Evolutionary conservation across 1,140 invertebrate species (phyloP), one percentile per base, ranked within the genome.

Genomic region (Heliconius hewitsoni): DNA sequence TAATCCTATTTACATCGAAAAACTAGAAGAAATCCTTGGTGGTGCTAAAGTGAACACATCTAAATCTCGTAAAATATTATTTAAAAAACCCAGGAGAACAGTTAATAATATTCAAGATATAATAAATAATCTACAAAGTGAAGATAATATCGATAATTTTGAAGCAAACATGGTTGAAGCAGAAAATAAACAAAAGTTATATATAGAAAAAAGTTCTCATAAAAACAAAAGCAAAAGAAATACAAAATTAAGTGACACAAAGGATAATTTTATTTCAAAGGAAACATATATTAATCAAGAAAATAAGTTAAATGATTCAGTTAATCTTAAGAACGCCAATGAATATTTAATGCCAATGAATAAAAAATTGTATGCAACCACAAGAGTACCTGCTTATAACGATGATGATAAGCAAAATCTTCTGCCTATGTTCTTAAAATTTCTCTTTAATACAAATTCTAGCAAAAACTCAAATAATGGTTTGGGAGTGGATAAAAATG

Each of bases 101-200:
- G 80, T 91, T 2, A 93, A 94, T 82, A 94, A 93, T 76, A 94
- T 94, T 83, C 90, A 85, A 57, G 93, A 94, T 83, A 91, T 94
- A 76, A 94, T 94, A 72, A 77, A 92, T 73, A 86, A 82, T 50
- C 82, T 93, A 79, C 87, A 92, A 84, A 76, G 77, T 23, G 80
- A 86, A 46, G 80, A 88, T 13, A 76, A 76, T 37, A 57, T 66
- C 34, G 75, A 83, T 37, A 66, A 83, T 79, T 74, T 76, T 71
- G 80, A 87, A 57, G 77, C 87, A 72, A 87, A 82, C 80, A 80
- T 92, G 34, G 80, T 77, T 72, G 89, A 87, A 82, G 87, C 83
- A 30, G 92, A 92, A 85, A 86, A 85, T 72, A 85, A 23, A 27
- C 60, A 66, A 66, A 30, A 27, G 11, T 66, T 37, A 39, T 72